Evolutionary conservation across 2,113 vertebrate genomes (phyloP).

Genomic region (Pedetes capensis): DNA sequence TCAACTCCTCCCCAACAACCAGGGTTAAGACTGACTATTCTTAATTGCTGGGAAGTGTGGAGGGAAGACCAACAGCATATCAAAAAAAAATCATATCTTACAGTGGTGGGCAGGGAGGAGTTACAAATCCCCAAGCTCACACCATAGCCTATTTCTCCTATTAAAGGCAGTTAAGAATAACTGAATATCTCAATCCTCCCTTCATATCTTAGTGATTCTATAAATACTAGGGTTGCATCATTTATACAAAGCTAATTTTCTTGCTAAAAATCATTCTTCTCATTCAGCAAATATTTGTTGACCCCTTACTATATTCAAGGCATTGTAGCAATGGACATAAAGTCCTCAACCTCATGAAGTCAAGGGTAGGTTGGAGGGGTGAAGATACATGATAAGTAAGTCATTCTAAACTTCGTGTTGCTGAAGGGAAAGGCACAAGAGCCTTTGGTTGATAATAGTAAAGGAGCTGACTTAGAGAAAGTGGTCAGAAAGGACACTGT

Average conservation of each 20-base stretch:
- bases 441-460: neutral
- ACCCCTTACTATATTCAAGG: neutral
- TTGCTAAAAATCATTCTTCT: neutral
- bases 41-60: neutral
- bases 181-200: neutral
- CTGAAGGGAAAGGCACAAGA: neutral
- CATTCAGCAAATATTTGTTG: neutral
- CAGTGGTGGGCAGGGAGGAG: neutral
- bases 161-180: neutral
- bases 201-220: neutral
- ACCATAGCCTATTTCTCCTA: neutral
- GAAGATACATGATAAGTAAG: neutral
- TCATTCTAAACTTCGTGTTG: neutral
- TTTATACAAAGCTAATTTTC: neutral
- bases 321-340: too few species aligned
- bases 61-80: neutral
- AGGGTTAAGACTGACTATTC: neutral
- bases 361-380: neutral
- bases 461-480: neutral
- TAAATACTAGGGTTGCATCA: neutral
- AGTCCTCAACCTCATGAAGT: neutral
- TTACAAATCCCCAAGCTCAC: neutral
- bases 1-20: neutral
- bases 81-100: neutral
- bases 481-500: neutral